These are phyloP conservation scores for Lasioglossum calceatum DNA, from an alignment of 2,888 invertebrate species.

Conservation along the genomic window DNA sequence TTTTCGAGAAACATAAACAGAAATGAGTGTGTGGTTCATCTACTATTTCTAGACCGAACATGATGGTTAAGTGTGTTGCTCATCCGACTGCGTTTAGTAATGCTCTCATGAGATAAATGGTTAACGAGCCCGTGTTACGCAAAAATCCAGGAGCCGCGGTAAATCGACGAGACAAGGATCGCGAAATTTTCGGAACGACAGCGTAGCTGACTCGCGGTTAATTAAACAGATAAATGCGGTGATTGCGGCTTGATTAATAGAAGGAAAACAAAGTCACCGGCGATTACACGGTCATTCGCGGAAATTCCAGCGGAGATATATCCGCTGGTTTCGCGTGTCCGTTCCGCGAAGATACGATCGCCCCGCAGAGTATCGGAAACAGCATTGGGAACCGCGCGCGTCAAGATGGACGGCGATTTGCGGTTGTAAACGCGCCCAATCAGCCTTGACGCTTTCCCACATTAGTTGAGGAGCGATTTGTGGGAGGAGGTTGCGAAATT, in stretches of 20 bases:
- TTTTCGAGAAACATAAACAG: neutral
- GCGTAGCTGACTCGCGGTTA: neutral
- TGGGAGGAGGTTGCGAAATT: constrained; percentile 71
- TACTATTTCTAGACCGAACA: neutral
- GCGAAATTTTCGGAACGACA: constrained; percentile 29
- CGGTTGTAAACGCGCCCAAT: constrained; percentile 64
- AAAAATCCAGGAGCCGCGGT: constrained; percentile 18
- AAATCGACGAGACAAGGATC: constrained; percentile 20
- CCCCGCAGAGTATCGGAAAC: constrained; percentile 37
- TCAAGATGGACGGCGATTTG: constrained; percentile 47
- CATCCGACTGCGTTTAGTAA: constrained; percentile 33
- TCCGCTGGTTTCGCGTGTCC: constrained; percentile 27
- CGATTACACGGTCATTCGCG: constrained; percentile 15
- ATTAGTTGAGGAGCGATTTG: constrained; percentile 67
- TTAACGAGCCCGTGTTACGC: constrained; percentile 49
- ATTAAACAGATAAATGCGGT: constrained; percentile 34
- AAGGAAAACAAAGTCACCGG: neutral
- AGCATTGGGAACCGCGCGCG: constrained; percentile 4
- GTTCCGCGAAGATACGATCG: constrained; percentile 44
- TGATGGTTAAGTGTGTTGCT: neutral
- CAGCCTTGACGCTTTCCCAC: constrained; percentile 76
- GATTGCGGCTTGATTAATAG: neutral
- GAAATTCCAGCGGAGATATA: constrained; percentile 37
- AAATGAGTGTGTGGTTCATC: neutral
- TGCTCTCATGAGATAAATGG: constrained; percentile 49